These are phyloP conservation scores for Bucco capensis DNA, from an alignment of 2,113 vertebrate genomes.

Conservation along the genomic window DNA sequence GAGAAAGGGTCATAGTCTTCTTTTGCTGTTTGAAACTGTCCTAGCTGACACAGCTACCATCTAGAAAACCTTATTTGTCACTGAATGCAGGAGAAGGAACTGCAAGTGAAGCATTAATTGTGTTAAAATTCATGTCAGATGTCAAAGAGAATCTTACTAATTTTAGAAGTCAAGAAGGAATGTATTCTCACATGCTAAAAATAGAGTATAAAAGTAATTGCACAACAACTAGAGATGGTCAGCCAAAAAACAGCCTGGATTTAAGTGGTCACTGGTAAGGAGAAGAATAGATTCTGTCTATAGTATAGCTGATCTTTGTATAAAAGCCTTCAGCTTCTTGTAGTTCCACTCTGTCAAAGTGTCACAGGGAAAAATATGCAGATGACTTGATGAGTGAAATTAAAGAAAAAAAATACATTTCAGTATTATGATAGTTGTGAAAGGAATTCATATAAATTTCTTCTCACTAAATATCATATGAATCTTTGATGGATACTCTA, in stretches of 20 bases:
- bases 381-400: constrained; percentile 8
- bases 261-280: neutral
- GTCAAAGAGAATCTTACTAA: neutral
- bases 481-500: constrained; percentile 12
- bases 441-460: neutral
- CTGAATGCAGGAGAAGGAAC: neutral
- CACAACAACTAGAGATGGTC: neutral
- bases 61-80: neutral
- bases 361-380: neutral
- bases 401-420: neutral
- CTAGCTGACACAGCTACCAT: neutral
- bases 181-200: neutral
- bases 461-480: neutral
- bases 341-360: neutral
- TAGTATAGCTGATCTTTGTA: constrained; percentile 34
- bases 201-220: neutral
- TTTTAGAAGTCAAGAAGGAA: neutral
- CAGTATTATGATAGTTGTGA: neutral
- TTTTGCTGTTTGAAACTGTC: neutral
- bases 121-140: neutral
- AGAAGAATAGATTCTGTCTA: constrained; percentile 3
- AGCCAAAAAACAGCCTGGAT: neutral
- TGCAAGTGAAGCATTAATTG: neutral
- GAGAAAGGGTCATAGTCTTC: neutral
- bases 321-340: constrained; percentile 26